Percentiles rank a stretch among this genome's conserved stretches.
phyloP scores from a whole-genome alignment of 2,113 vertebrate genomes.

The Syngnathus floridae region DNA sequence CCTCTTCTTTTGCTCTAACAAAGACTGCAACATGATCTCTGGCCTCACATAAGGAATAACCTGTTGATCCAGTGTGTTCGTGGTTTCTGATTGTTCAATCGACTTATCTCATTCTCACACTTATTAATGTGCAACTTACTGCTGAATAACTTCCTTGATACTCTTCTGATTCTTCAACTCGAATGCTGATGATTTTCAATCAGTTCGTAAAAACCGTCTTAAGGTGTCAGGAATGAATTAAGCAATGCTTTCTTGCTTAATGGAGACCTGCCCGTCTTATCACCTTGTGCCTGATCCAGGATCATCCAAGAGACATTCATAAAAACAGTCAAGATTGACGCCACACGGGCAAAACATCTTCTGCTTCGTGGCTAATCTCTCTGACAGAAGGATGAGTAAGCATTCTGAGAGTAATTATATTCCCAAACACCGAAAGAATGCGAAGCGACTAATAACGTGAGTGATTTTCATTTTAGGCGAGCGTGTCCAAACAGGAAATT shows the following conservation, averaged over 20 bases:
- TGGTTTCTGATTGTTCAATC: constrained; percentile 15
- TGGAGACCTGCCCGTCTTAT: constrained; percentile 57
- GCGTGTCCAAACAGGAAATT: constrained; percentile 63
- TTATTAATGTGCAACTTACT: neutral
- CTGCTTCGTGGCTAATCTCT: constrained; percentile 59
- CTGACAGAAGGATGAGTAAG: constrained; percentile 66
- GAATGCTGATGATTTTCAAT: constrained; percentile 1
- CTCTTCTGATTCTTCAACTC: neutral
- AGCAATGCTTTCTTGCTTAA: constrained; percentile 29
- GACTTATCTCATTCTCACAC: neutral
- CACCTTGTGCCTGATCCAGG: constrained; percentile 57
- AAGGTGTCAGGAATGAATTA: neutral
- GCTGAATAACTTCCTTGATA: neutral
- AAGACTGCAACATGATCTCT: constrained; percentile 57
- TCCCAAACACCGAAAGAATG: constrained; percentile 49
- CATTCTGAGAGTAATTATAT: constrained; percentile 61
- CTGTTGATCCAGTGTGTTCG: constrained; percentile 25
- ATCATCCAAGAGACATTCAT: constrained; percentile 52
- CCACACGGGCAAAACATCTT: constrained; percentile 58
- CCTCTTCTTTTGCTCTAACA: constrained; percentile 51
- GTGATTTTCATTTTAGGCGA: constrained; percentile 49
- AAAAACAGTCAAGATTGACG: constrained; percentile 50
- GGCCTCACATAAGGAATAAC: constrained; percentile 48
- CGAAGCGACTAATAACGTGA: constrained; percentile 48
- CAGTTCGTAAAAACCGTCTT: constrained; percentile 19